Evolutionary conservation across 2,113 vertebrate species (phyloP), one percentile per base, ranked within the genome.

Genomic region (Australoheros scitulus): DNA sequence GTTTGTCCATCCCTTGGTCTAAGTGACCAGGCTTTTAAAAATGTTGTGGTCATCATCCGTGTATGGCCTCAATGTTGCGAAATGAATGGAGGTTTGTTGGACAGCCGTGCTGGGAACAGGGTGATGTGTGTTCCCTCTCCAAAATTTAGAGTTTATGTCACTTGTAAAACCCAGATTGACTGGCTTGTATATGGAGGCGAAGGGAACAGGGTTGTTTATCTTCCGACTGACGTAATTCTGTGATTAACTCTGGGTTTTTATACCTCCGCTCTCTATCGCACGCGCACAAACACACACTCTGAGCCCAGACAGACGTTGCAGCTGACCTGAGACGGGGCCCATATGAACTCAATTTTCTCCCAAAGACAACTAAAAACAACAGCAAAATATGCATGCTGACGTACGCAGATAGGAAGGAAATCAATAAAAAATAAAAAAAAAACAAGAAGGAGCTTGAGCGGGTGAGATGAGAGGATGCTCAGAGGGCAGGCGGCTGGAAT

Each of bases 341-440:
- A 95, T 93, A 92, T 96, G 95, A 95, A 89, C 84, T 88, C 88
- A 94, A 95, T 96, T 94, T 95, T 93, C 92, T 92, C 83, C 81
- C 89, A 58, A 60, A 92, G 87, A 92, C 87, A 84, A 90, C 79
- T 20, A 77, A 88, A 81, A 92, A 90, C 86, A 95, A 93, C 91
- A 93, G 90, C 85, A 85, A 91, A 89, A 86, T 90, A 89, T 83
- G 91, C 90, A 84, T 79, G 88, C 93, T 93, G 91, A 92, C 89
- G 83, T 92, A 88, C 78, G 81, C 90, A 93, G 90, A 93, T 89
- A 89, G 92, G 93, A 94, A 93, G 94, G 92, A 94, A 94, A 94
- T 94, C 88, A 90, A 90, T 93, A 88, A 94, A 94, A 26, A 24
- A n/a, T n/a, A n/a, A 24, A 93, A 93, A 88, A 76, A 75, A 83